A percentile compares a stretch with the other conserved stretches of the same genome.
These are phyloP conservation scores for Falco novaeseelandiae DNA, from an alignment of 2,797 vertebrate genomes.

Conservation along the genomic window DNA sequence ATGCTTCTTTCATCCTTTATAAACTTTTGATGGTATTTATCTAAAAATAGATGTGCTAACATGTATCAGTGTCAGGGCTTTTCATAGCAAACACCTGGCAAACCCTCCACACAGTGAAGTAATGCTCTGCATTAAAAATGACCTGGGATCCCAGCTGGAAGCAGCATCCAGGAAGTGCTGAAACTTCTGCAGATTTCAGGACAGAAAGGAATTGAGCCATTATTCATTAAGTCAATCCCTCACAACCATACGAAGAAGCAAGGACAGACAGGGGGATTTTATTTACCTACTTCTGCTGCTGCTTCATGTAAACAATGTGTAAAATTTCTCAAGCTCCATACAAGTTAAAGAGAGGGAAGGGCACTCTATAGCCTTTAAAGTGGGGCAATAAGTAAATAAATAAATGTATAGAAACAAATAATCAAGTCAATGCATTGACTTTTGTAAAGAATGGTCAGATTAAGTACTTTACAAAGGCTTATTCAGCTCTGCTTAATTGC, in stretches of 20 bases:
- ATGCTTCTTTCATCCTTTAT: neutral
- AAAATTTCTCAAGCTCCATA: neutral
- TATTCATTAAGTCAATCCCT: neutral
- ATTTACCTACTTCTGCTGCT: neutral
- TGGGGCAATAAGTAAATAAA: neutral
- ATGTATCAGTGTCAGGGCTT: neutral
- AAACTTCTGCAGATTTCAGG: neutral
- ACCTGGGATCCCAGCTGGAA: neutral
- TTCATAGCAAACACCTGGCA: neutral
- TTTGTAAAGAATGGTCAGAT: slow-evolving; percentile 15
- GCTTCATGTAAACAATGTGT: neutral
- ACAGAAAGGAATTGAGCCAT: neutral
- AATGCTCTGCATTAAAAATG: neutral
- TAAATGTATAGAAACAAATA: slow-evolving; percentile 29
- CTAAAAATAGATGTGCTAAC: neutral
- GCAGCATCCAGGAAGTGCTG: neutral
- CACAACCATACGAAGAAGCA: neutral
- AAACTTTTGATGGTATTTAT: neutral
- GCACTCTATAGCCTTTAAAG: neutral
- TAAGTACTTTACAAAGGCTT: slow-evolving; percentile 32
- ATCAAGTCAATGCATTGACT: neutral
- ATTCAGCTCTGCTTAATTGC: slow-evolving; percentile 48
- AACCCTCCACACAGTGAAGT: neutral
- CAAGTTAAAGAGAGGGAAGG: neutral
- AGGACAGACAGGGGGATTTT: neutral